Evolutionary conservation across 2,888 invertebrate genomes (phyloP), one percentile per base, ranked within the genome.

Genomic region (Ctenicera cuprea): DNA sequence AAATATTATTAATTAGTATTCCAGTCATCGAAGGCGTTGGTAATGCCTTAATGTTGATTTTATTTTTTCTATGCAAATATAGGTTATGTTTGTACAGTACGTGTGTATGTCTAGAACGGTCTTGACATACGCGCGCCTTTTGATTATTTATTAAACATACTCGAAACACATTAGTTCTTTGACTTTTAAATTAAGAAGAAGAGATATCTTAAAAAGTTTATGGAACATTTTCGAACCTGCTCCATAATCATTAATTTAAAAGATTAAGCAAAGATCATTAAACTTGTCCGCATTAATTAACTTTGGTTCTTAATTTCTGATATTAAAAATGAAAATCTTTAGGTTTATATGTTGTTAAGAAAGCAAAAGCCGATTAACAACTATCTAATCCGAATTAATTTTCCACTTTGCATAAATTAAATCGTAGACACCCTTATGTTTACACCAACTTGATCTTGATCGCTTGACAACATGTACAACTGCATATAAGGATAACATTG

Each of bases 31-130:
- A 8, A 62, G 43, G 16, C 50, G 45, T 38, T 52, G 48, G 59
- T 61, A 70, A 63, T 61, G 59, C 30, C 43, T 43, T 43, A 65
- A 45, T 71, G 71, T 71, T 71, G 64, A 71, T 71, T 76, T 73
- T 73, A 73, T 73, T 75, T 71, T 70, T 73, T 69, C 75, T 77
- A 70, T 70, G 74, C 71, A 76, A 78, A 78, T 77, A 78, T 76
- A 70, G 75, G 76, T 73, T 76, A 76, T 73, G 70, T 76, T 76
- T 76, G 71, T 65, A 26, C 38, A 74, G 71, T 64, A 63, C 65
- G 43, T 68, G 38, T 67, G 69, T 59, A 63, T 67, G 45, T 41
- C 63, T 41, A 69, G 62, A 61, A 65, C 68, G 69, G 66, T 69
- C 65, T 52, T 65, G 38, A 73, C 54, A 73, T 65, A 52, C 68